phyloP scores from a whole-genome alignment of 2,888 invertebrate genomes.

The Melolontha melolontha region DNA sequence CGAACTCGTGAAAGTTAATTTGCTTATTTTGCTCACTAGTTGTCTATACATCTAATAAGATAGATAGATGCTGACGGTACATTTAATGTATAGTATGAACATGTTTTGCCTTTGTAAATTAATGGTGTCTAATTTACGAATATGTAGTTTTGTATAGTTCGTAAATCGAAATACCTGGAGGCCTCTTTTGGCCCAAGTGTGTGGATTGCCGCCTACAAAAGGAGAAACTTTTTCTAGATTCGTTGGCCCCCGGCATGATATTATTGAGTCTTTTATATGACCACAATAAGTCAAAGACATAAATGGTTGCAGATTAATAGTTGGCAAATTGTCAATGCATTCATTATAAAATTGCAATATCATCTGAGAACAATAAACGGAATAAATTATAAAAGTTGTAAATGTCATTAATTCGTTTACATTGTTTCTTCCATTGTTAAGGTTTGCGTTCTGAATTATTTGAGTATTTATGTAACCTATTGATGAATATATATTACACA shows the following conservation, averaged over 20 bases:
- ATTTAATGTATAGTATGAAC: background rate
- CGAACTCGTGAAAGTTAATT: conserved; percentile 12
- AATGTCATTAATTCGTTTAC: too few relatives aligned
- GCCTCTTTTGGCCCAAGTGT: background rate
- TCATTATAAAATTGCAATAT: too few relatives aligned
- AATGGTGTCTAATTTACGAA: conserved; percentile 5
- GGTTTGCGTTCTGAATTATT: too few relatives aligned
- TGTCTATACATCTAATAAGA: background rate
- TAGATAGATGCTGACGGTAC: background rate
- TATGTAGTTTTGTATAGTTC: background rate
- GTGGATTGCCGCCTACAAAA: conserved; percentile 2
- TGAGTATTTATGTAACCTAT: too few relatives aligned
- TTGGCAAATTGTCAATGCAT: conserved; percentile 15
- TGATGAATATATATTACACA: too few relatives aligned
- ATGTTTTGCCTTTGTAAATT: background rate
- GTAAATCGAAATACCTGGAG: conserved; percentile 1
- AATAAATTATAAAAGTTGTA: too few relatives aligned
- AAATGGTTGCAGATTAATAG: conserved; percentile 4
- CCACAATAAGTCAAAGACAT: background rate
- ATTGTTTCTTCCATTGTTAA: too few relatives aligned
- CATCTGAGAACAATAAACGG: too few relatives aligned
- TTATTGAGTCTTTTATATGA: conserved; percentile 4
- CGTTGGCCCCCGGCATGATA: background rate
- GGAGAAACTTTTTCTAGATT: conserved; percentile 2
- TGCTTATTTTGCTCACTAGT: background rate